Percentiles rank a stretch among this genome's conserved stretches.
phyloP scores from a whole-genome alignment of 2,888 invertebrate species.

The Thecophora atra region DNA sequence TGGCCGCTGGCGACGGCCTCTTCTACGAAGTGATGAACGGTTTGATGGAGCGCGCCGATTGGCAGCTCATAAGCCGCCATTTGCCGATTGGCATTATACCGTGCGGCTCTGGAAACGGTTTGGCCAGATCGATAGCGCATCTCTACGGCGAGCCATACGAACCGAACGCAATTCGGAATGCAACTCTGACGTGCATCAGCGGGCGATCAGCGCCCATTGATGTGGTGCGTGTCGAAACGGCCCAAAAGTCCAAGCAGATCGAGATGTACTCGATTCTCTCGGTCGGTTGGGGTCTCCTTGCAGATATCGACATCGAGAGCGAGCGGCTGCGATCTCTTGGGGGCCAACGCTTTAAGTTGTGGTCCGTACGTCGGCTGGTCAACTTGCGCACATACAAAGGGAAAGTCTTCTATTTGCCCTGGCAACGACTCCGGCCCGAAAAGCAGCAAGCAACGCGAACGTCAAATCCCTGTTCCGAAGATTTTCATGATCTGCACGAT shows the following conservation, averaged over 20 bases:
- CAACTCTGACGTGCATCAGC: slow-evolving; percentile 81
- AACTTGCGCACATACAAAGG: slow-evolving; percentile 87
- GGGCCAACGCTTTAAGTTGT: slow-evolving; percentile 88
- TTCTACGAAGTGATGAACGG: slow-evolving; percentile 88
- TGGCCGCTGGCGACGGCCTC: slow-evolving; percentile 85
- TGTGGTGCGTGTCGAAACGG: slow-evolving; percentile 84
- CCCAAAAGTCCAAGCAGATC: slow-evolving; percentile 57
- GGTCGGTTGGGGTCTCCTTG: slow-evolving; percentile 94
- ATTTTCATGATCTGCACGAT: slow-evolving; percentile 47
- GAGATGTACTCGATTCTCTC: slow-evolving; percentile 93
- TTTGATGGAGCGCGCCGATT: slow-evolving; percentile 88
- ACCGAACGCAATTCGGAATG: slow-evolving; percentile 79
- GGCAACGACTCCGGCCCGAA: slow-evolving; percentile 27
- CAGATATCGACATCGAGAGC: slow-evolving; percentile 98
- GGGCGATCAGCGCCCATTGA: slow-evolving; percentile 83
- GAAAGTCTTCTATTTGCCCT: slow-evolving; percentile 81
- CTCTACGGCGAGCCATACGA: slow-evolving; percentile 83
- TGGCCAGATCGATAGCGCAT: slow-evolving; percentile 86
- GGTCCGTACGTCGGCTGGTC: slow-evolving; percentile 86
- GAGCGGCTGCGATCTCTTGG: slow-evolving; percentile 91
- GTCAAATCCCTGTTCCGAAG: slow-evolving; percentile 16
- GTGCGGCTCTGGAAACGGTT: slow-evolving; percentile 96
- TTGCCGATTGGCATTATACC: slow-evolving; percentile 91
- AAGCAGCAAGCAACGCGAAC: neutral
- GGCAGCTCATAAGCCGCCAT: slow-evolving; percentile 80